These are phyloP conservation scores for Podarcis muralis DNA, from an alignment of 2,113 vertebrate genomes.

Conservation along the genomic window DNA sequence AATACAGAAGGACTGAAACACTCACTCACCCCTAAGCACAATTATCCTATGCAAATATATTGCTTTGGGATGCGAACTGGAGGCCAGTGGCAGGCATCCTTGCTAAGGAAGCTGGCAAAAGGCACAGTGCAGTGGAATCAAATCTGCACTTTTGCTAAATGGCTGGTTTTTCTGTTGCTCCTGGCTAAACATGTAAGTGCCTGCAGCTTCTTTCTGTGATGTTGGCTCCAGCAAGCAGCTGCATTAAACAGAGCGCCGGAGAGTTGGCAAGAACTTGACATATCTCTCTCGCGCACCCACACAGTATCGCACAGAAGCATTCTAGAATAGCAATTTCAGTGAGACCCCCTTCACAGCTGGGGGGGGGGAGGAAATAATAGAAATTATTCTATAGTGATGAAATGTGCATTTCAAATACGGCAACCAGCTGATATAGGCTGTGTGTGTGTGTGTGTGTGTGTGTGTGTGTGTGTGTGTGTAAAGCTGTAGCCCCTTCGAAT, in stretches of 20 bases:
- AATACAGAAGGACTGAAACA: neutral
- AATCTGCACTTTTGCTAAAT: slow-evolving; percentile 25
- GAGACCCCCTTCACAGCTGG: slow-evolving; percentile 11
- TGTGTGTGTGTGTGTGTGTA: too few species aligned
- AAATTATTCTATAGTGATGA: slow-evolving; percentile 25
- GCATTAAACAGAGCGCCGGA: slow-evolving; percentile 30
- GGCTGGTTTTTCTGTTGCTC: slow-evolving; percentile 28
- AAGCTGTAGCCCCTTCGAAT: too few species aligned
- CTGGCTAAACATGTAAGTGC: slow-evolving; percentile 39
- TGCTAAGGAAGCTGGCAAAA: slow-evolving; percentile 20
- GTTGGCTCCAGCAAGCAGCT: slow-evolving; percentile 34
- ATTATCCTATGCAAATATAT: too few species aligned
- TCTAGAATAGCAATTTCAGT: slow-evolving; percentile 25
- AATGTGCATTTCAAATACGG: neutral
- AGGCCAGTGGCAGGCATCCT: neutral
- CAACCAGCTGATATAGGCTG: neutral
- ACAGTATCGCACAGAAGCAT: neutral
- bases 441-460: too few species aligned
- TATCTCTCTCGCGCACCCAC: slow-evolving; percentile 26
- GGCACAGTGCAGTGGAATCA: neutral
- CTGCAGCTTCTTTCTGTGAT: slow-evolving; percentile 42
- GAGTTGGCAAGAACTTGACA: slow-evolving; percentile 39
- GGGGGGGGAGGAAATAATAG: too few species aligned
- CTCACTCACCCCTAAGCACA: neutral
- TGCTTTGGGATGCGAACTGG: neutral